Evolutionary conservation across 1,140 invertebrate genomes (phyloP).

Genomic region (Heliconius hewitsoni): DNA sequence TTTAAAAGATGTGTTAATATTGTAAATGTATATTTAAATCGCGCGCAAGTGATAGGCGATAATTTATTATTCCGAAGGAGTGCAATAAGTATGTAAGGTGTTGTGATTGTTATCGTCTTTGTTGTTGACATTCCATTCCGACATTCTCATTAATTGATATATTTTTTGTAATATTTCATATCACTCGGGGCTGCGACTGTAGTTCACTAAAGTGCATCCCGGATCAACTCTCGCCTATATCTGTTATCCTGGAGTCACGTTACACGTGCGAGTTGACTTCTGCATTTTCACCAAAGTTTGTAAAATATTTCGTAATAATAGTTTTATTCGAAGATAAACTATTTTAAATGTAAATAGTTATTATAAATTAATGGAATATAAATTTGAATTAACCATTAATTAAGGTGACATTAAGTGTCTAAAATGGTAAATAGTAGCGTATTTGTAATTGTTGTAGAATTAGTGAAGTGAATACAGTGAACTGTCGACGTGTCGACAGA

Average conservation of each 20-base stretch:
- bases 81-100: constrained; percentile 78
- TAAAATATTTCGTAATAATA: constrained; percentile 80
- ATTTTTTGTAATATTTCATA: constrained; percentile 62
- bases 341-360: constrained; percentile 81
- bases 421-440: constrained; percentile 79
- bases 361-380: constrained; percentile 70
- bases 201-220: constrained; percentile 48
- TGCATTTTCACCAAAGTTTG: constrained; percentile 80
- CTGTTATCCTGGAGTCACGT: constrained; percentile 61
- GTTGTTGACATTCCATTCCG: constrained; percentile 71
- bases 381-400: constrained; percentile 72
- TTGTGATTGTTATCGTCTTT: constrained; percentile 75
- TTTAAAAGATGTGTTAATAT: constrained; percentile 79
- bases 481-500: constrained; percentile 48
- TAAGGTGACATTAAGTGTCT: constrained; percentile 75
- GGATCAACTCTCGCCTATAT: constrained; percentile 49
- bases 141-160: constrained; percentile 63
- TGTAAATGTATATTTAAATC: constrained; percentile 78
- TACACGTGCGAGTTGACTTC: constrained; percentile 72
- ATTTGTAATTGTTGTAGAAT: constrained; percentile 80
- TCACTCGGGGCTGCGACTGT: constrained; percentile 51
- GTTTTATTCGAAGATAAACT: constrained; percentile 76
- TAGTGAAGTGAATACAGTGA: constrained; percentile 73
- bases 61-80: constrained; percentile 74
- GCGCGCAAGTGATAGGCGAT: constrained; percentile 72